Percentiles rank a stretch among this genome's conserved stretches.
Evolutionary conservation across 1,140 invertebrate genomes (phyloP).

Genomic region (Wiebesia pumilae): DNA sequence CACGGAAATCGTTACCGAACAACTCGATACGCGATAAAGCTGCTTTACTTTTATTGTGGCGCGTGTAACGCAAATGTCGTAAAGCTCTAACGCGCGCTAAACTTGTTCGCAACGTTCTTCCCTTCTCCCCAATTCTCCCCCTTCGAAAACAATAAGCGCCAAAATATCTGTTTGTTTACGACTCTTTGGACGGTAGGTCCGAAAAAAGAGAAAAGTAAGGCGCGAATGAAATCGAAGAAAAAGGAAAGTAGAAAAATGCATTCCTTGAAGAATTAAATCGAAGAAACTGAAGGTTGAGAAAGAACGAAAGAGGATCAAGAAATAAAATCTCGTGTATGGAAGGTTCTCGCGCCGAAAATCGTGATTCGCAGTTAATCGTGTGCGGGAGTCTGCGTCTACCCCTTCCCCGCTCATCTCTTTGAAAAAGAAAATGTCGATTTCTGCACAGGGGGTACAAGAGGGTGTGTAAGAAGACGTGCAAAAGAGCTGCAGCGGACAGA

Average conservation of each 20-base stretch:
- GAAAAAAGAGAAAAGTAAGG: not conserved
- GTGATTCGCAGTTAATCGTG: constrained; percentile 5
- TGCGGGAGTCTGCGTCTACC: not conserved
- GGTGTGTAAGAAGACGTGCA: constrained; percentile 23
- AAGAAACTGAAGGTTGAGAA: constrained; percentile 30
- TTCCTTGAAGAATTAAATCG: constrained; percentile 47
- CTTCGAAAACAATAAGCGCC: too few relatives aligned
- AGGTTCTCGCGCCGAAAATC: constrained; percentile 9
- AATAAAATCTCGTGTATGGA: constrained; percentile 43
- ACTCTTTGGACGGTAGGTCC: not conserved
- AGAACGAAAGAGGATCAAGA: constrained; percentile 42
- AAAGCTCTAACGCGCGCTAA: not conserved
- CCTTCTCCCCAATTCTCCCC: too few relatives aligned
- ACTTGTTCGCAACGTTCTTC: not conserved
- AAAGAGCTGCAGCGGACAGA: constrained; percentile 39
- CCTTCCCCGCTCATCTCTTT: not conserved
- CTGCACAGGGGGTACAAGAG: constrained; percentile 22
- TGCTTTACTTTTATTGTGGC: not conserved
- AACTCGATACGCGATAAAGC: not conserved
- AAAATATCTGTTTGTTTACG: too few relatives aligned
- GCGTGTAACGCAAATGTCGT: not conserved
- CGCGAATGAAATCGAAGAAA: not conserved
- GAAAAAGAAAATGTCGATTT: constrained; percentile 31
- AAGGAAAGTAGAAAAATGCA: constrained; percentile 37
- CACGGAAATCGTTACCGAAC: too few relatives aligned